Percentiles rank a stretch among this genome's conserved stretches.
Evolutionary conservation across 2,113 vertebrate species (phyloP).

Genomic region (Numida meleagris): DNA sequence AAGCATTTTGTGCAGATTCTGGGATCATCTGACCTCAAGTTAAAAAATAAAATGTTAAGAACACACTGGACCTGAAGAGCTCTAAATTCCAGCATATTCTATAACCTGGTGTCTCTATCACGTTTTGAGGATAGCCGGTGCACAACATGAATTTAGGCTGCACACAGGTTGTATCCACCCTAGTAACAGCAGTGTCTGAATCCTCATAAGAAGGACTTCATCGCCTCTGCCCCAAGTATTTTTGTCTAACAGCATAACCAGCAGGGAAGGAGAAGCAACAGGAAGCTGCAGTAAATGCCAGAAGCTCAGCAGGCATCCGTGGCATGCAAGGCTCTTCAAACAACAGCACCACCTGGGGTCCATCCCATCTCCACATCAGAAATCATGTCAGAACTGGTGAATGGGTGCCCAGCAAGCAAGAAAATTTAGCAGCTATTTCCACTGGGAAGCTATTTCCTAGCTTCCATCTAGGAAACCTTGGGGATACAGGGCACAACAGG

Average conservation of each 20-base stretch:
- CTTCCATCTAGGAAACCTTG: not conserved
- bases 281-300: not conserved
- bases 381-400: not conserved
- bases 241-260: not conserved
- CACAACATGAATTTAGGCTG: not conserved
- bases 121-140: not conserved
- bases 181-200: not conserved
- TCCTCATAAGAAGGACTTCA: not conserved
- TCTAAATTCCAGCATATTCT: not conserved
- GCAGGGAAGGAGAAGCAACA: not conserved
- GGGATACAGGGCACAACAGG: not conserved
- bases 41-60: not conserved
- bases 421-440: not conserved
- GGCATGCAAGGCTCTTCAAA: not conserved
- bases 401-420: not conserved
- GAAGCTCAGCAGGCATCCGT: not conserved
- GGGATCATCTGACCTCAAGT: not conserved
- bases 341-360: rapidly evolving
- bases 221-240: not conserved
- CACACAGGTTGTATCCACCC: not conserved
- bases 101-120: not conserved
- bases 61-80: not conserved
- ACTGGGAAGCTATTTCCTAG: not conserved
- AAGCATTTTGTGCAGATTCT: not conserved
- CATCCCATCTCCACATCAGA: not conserved